phyloP scores from a whole-genome alignment of 1,140 invertebrate species.

The Phymorhynchus buccinoides region DNA sequence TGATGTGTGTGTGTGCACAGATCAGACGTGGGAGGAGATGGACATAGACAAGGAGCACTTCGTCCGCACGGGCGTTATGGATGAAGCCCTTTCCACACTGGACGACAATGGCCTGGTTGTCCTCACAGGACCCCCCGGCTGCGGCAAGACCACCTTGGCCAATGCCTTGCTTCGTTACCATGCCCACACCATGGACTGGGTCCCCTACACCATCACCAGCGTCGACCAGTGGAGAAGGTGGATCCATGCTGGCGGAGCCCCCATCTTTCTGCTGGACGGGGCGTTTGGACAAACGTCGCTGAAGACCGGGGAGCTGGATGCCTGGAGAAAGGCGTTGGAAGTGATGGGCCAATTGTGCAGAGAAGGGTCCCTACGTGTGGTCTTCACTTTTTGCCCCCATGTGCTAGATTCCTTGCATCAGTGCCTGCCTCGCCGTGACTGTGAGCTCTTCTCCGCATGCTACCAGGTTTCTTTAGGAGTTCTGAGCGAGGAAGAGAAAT shows the following conservation, averaged over 20 bases:
- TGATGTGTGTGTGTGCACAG: background rate
- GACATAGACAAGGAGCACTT: background rate
- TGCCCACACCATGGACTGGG: background rate
- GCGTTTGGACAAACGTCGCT: background rate
- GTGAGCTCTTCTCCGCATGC: background rate
- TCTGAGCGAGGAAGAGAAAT: background rate
- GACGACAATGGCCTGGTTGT: background rate
- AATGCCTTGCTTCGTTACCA: background rate
- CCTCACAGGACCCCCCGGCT: background rate
- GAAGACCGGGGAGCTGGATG: background rate
- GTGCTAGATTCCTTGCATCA: background rate
- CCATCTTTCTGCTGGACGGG: background rate
- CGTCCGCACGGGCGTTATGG: background rate
- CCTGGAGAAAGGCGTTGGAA: background rate
- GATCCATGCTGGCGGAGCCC: background rate
- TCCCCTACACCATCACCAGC: background rate
- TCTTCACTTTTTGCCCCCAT: slow-evolving; percentile 4
- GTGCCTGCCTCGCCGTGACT: background rate
- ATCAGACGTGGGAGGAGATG: slow-evolving; percentile 1
- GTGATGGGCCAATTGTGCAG: background rate
- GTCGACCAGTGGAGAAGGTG: background rate
- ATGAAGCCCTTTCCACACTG: background rate
- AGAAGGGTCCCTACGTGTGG: background rate
- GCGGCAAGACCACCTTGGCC: background rate
- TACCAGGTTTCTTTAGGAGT: background rate